phyloP scores from a whole-genome alignment of 92 coral and sea anemone genomes.

The Isaurus tuberculatus region DNA sequence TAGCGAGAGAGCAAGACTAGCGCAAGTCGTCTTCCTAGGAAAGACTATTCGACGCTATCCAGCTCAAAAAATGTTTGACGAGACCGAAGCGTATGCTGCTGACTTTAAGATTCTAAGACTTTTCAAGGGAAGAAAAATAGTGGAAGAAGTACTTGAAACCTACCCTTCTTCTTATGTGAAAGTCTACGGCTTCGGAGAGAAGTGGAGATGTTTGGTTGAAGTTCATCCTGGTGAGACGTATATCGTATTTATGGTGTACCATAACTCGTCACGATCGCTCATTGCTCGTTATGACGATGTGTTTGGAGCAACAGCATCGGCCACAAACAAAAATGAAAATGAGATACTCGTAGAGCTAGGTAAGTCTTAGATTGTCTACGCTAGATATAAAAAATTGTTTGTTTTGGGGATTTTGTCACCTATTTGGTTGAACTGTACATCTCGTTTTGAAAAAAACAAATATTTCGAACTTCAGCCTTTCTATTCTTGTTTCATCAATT shows the following conservation, averaged over 20 bases:
- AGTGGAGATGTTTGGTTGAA: slow-evolving; percentile 67
- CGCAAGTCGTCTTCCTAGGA: slow-evolving; percentile 88
- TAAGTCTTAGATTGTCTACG: slow-evolving; percentile 52
- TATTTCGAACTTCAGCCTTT: neutral
- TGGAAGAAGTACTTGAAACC: slow-evolving; percentile 74
- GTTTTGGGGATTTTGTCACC: neutral
- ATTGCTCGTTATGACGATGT: slow-evolving; percentile 81
- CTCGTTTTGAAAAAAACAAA: neutral
- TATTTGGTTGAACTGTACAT: neutral
- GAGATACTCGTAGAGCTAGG: slow-evolving; percentile 81
- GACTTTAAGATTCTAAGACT: slow-evolving; percentile 82
- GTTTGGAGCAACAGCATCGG: slow-evolving; percentile 86
- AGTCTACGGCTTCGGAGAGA: slow-evolving; percentile 90
- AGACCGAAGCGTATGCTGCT: slow-evolving; percentile 71
- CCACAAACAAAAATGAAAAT: slow-evolving; percentile 77
- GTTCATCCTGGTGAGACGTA: slow-evolving; percentile 80
- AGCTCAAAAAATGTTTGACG: slow-evolving; percentile 16
- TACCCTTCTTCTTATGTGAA: slow-evolving; percentile 70
- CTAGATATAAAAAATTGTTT: slow-evolving; percentile 12
- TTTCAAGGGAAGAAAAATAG: slow-evolving; percentile 81
- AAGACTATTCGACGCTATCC: slow-evolving; percentile 73
- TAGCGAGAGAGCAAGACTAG: slow-evolving; percentile 79
- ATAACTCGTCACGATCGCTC: slow-evolving; percentile 65
- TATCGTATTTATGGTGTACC: slow-evolving; percentile 77
- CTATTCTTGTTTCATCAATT: too few relatives aligned